Conservation (phyloP, 2,797 vertebrate species). For the Podargus strigoides region DNA sequence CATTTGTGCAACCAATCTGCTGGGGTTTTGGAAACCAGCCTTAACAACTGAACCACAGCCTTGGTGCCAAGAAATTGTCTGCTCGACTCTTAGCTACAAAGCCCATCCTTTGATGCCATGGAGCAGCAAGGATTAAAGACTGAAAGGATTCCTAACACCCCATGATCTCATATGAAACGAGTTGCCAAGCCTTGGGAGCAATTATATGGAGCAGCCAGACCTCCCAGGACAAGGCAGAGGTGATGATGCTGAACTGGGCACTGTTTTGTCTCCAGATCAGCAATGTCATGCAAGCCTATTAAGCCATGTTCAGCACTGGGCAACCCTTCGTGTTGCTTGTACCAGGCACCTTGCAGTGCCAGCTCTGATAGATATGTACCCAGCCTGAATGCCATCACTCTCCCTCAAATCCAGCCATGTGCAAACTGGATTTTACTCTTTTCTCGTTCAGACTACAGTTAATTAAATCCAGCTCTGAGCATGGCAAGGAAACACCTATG, state of each 20-base stretch:
- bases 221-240: background rate
- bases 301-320: background rate
- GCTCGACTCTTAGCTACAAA: background rate
- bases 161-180: accelerated
- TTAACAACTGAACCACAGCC: accelerated
- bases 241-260: background rate
- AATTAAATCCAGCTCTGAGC: background rate
- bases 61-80: background rate
- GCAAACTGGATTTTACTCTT: background rate
- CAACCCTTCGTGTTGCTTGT: background rate
- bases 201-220: background rate
- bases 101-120: background rate
- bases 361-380: background rate
- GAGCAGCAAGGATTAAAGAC: background rate
- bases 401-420: background rate
- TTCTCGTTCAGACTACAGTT: background rate
- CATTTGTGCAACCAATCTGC: background rate
- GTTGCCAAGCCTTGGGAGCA: background rate
- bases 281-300: background rate
- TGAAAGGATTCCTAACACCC: background rate
- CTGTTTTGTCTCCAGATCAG: background rate
- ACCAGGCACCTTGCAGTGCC: background rate
- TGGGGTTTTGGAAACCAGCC: background rate
- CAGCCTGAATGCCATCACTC: background rate
- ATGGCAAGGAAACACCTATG: background rate